Evolutionary conservation across 1,140 invertebrate species (phyloP).

Genomic region (Drepana arcuata): DNA sequence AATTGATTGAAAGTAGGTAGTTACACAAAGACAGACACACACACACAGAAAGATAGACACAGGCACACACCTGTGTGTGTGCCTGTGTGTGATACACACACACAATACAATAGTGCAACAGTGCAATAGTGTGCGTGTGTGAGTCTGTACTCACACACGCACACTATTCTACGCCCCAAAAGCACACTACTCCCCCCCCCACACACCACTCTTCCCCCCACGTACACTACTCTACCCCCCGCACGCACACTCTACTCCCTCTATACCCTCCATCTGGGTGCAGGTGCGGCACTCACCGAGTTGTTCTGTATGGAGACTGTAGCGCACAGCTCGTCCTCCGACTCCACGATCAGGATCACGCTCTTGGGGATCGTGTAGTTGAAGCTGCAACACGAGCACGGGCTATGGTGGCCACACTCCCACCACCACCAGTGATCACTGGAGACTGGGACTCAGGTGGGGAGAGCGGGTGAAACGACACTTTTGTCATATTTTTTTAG

Average conservation of each 20-base stretch:
- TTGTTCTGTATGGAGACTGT: slow-evolving; percentile 82
- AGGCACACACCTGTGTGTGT: no score
- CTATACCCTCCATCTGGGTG: no score
- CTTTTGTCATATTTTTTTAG: not conserved
- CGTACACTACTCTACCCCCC: no score
- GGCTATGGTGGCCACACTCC: not conserved
- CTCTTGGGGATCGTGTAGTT: slow-evolving; percentile 55
- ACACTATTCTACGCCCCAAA: no score
- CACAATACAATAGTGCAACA: no score
- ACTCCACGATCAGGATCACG: slow-evolving; percentile 77
- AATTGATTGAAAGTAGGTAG: not conserved
- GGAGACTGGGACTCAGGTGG: not conserved
- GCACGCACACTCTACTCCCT: no score
- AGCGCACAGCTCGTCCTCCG: slow-evolving; percentile 77
- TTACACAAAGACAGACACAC: no score
- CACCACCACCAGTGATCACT: not conserved
- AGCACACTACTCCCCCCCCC: not conserved
- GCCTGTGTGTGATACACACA: no score
- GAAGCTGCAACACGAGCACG: slow-evolving; percentile 28
- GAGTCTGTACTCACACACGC: no score
- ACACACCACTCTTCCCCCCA: not conserved
- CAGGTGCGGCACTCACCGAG: slow-evolving; percentile 78
- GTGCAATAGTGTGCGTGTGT: no score
- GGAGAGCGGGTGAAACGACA: no score
- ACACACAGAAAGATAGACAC: no score